These are phyloP conservation scores for Clarias pachynema DNA, from an alignment of 2,797 vertebrate species.

Conservation along the genomic window DNA sequence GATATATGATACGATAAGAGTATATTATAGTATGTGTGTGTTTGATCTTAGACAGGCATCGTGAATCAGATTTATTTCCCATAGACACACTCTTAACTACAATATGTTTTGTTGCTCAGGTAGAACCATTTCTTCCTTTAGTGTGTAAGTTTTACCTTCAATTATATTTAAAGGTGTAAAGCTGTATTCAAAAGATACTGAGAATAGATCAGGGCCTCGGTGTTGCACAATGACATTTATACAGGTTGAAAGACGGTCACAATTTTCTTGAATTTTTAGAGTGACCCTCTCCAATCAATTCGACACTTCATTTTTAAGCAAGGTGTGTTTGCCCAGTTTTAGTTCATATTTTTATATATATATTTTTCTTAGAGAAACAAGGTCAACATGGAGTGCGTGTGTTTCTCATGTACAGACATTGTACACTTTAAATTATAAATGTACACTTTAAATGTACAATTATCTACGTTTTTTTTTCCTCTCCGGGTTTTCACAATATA, in stretches of 20 bases:
- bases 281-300: neutral
- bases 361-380: neutral
- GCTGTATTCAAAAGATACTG: neutral
- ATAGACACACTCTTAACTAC: neutral
- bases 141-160: neutral
- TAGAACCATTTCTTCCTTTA: neutral
- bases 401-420: neutral
- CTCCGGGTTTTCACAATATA: neutral
- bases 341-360: too few species aligned
- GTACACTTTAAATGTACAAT: too few species aligned
- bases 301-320: neutral
- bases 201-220: neutral
- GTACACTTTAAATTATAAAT: too few species aligned
- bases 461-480: too few species aligned
- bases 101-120: neutral
- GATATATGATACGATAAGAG: conserved; percentile 20
- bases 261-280: neutral
- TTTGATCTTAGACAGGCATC: neutral
- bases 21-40: conserved; percentile 4
- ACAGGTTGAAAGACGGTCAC: neutral
- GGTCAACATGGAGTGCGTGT: neutral
- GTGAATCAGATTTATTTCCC: conserved; percentile 13
- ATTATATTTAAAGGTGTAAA: neutral
- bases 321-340: neutral
- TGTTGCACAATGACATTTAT: neutral